Evolutionary conservation across 1,140 invertebrate species (phyloP).

Genomic region (Leptinotarsa texana): DNA sequence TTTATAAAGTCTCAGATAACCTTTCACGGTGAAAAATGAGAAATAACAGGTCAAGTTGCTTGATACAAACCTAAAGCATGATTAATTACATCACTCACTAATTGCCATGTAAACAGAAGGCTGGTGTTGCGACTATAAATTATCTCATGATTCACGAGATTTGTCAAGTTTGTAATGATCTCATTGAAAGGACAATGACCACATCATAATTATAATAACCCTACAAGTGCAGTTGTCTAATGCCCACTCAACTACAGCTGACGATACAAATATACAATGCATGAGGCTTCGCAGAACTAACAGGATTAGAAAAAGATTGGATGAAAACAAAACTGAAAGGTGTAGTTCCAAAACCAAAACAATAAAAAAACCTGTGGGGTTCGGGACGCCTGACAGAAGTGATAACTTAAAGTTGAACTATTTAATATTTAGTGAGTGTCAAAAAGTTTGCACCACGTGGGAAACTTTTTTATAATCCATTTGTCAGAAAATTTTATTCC

Average conservation of each 20-base stretch:
- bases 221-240: slow-evolving; percentile 21
- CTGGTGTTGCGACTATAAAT: not conserved
- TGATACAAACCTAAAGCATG: no score
- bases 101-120: not conserved
- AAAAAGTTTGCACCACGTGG: no score
- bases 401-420: no score
- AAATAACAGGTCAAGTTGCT: no score
- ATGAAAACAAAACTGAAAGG: not conserved
- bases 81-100: not conserved
- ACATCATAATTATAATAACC: slow-evolving; percentile 17
- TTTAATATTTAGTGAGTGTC: no score
- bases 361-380: no score
- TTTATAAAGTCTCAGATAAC: no score
- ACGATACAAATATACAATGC: not conserved
- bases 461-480: no score
- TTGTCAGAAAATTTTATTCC: no score
- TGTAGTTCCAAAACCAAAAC: no score
- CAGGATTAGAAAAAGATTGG: slow-evolving; percentile 18
- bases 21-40: no score
- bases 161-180: slow-evolving; percentile 5
- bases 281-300: slow-evolving; percentile 14
- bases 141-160: not conserved
- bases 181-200: slow-evolving; percentile 22
- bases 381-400: no score
- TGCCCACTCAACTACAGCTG: slow-evolving; percentile 15